A percentile compares a stretch with the other conserved stretches of the same genome.
Evolutionary conservation across 2,113 vertebrate species (phyloP).

Genomic region (Agapornis roseicollis): DNA sequence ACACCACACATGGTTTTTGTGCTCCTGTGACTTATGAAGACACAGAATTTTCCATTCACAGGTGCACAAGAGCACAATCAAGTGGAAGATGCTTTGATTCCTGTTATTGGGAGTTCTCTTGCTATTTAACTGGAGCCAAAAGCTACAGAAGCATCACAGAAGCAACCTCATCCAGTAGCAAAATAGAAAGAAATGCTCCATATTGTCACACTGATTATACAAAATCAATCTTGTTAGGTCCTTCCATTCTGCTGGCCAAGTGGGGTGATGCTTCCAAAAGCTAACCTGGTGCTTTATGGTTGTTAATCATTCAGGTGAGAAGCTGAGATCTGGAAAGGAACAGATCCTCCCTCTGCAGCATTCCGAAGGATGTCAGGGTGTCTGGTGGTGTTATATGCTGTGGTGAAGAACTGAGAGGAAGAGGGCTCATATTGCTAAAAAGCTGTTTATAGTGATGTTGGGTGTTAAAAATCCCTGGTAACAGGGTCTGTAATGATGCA

Average conservation of each 20-base stretch:
- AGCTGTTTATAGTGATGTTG: not conserved
- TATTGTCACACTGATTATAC: not conserved
- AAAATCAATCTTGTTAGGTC: not conserved
- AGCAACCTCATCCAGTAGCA: not conserved
- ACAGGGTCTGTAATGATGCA: fast-evolving
- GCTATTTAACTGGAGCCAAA: not conserved
- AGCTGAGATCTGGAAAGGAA: not conserved
- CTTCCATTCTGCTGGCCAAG: not conserved
- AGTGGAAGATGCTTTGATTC: not conserved
- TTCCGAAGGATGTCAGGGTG: not conserved
- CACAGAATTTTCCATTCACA: conserved; percentile 13
- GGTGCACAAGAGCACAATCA: not conserved
- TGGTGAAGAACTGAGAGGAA: not conserved
- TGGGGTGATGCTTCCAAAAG: not conserved
- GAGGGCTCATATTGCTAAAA: not conserved
- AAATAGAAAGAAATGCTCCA: not conserved
- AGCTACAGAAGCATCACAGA: not conserved
- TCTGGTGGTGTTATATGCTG: not conserved
- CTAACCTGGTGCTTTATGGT: not conserved
- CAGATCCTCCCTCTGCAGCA: not conserved
- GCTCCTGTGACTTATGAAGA: not conserved
- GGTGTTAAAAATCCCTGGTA: not conserved
- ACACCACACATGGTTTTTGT: not conserved
- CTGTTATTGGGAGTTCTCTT: not conserved
- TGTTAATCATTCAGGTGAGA: not conserved